Evolutionary conservation across 1,140 invertebrate species (phyloP).

Genomic region (Drosophila mauritiana): DNA sequence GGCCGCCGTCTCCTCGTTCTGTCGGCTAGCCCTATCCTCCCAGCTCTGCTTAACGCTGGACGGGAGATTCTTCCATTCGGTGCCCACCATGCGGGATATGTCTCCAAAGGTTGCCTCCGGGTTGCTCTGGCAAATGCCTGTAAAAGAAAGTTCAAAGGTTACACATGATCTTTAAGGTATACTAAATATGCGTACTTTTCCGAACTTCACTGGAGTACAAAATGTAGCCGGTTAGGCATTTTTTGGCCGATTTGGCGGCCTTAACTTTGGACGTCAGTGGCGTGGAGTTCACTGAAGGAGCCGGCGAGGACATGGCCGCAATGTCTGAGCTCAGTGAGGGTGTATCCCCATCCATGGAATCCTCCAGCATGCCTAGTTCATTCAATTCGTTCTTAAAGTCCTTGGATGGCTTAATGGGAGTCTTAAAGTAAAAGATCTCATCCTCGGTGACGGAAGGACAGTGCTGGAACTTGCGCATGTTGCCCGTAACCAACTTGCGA

Average conservation of each 20-base stretch:
- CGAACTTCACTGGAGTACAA: slow-evolving; percentile 98
- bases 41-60: slow-evolving; percentile 95
- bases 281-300: slow-evolving; percentile 86
- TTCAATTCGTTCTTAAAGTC: slow-evolving; percentile 84
- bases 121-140: slow-evolving; percentile 89
- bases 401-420: slow-evolving; percentile 88
- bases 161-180: too few relatives aligned
- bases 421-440: slow-evolving; percentile 96
- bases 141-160: background rate
- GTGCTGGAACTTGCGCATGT: slow-evolving; percentile 93
- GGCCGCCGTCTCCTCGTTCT: slow-evolving; percentile 93
- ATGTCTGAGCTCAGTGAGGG: slow-evolving; percentile 90
- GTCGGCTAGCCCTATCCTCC: slow-evolving; percentile 94
- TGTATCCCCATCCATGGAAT: slow-evolving; percentile 90
- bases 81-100: slow-evolving; percentile 98
- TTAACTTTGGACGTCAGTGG: slow-evolving; percentile 86
- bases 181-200: slow-evolving; percentile 83
- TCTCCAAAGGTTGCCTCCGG: slow-evolving; percentile 98
- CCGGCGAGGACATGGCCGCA: slow-evolving; percentile 83
- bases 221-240: slow-evolving; percentile 98
- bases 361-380: slow-evolving; percentile 88
- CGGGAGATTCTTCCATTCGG: slow-evolving; percentile 97
- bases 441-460: slow-evolving; percentile 94
- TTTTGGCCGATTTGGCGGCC: slow-evolving; percentile 85
- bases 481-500: slow-evolving; percentile 90